Conservation (phyloP, 2,113 vertebrate genomes). For the Vulpes ferrilata region DNA sequence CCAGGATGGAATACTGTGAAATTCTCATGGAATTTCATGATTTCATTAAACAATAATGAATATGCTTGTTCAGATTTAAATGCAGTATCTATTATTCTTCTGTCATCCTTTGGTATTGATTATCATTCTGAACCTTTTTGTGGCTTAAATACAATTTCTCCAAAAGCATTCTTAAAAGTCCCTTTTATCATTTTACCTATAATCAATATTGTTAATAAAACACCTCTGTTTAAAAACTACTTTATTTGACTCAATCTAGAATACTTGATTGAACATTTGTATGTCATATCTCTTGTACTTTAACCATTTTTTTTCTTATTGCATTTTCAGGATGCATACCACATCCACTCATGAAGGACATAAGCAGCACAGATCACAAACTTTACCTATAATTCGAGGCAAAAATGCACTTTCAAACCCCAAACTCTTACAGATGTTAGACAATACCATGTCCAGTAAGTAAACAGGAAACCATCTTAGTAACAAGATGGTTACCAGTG, state of each 20-base stretch:
- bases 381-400: conserved; percentile 96
- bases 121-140: conserved; percentile 26
- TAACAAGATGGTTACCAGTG: neutral
- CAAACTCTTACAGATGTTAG: conserved; percentile 98
- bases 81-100: neutral
- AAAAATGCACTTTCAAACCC: conserved; percentile 98
- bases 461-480: conserved; percentile 47
- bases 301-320: conserved; percentile 39
- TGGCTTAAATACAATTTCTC: conserved; percentile 35
- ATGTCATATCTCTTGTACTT: neutral
- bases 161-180: neutral
- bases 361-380: conserved; percentile 96
- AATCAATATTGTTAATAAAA: neutral
- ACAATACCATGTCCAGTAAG: conserved; percentile 90
- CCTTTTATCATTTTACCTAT: neutral
- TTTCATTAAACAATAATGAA: conserved; percentile 41
- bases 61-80: neutral
- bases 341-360: conserved; percentile 93
- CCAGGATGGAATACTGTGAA: neutral
- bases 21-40: neutral
- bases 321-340: conserved; percentile 93
- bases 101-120: neutral
- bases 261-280: neutral
- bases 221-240: neutral
- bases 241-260: neutral